A percentile compares a stretch with the other conserved stretches of the same genome.
Evolutionary conservation across 2,888 invertebrate genomes (phyloP).

Genomic region (Lepetodrilus schrolli): DNA sequence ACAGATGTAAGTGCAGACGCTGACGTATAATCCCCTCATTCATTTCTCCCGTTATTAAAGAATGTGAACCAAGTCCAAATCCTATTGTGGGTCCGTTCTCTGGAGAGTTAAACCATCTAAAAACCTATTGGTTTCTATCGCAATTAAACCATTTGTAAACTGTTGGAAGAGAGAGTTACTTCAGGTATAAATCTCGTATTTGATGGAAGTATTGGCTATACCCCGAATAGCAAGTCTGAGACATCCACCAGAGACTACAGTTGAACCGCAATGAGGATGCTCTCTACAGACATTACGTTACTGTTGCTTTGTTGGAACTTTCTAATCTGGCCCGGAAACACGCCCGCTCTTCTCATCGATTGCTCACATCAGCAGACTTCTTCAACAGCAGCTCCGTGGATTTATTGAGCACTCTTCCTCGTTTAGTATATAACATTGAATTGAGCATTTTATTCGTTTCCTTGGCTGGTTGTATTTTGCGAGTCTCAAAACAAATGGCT

Average conservation of each 20-base stretch:
- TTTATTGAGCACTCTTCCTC: neutral
- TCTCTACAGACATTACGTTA: neutral
- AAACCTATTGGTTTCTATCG: neutral
- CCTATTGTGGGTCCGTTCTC: neutral
- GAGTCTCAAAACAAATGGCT: neutral
- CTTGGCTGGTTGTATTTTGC: neutral
- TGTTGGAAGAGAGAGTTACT: neutral
- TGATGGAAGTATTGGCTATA: neutral
- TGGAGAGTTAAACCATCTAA: neutral
- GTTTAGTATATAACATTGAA: neutral
- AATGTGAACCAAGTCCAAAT: neutral
- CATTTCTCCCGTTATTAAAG: neutral
- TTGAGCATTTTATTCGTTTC: neutral
- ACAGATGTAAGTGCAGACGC: too few relatives aligned
- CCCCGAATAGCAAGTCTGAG: neutral
- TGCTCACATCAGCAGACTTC: neutral
- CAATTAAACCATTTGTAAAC: neutral
- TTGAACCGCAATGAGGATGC: neutral
- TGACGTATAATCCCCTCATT: neutral
- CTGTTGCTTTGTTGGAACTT: neutral
- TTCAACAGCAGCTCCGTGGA: constrained; percentile 9
- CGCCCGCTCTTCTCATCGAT: neutral
- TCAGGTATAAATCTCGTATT: neutral
- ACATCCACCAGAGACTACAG: neutral
- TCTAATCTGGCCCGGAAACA: neutral